Evolutionary conservation across 2,888 invertebrate species (phyloP).

Genomic region (Drosophila nr. medialis): DNA sequence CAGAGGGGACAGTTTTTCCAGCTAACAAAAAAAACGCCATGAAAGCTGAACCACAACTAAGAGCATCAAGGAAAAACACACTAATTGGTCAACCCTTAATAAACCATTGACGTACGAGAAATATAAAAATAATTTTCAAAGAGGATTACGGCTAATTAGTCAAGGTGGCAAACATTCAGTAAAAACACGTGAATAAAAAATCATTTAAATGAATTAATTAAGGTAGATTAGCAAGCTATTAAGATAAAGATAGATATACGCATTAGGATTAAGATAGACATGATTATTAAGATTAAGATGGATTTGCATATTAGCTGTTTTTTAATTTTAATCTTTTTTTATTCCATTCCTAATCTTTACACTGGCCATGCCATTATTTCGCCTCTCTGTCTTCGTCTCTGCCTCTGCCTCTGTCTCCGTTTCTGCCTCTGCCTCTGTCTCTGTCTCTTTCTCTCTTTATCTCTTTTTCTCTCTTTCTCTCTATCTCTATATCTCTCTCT

Average conservation of each 20-base stretch:
- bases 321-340: neutral
- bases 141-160: neutral
- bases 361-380: neutral
- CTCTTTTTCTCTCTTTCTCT: too few relatives aligned
- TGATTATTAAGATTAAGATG: neutral
- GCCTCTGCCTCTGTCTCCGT: too few relatives aligned
- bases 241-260: too few relatives aligned
- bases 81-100: neutral
- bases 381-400: too few relatives aligned
- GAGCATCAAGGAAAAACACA: neutral
- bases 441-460: rapidly evolving
- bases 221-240: too few relatives aligned
- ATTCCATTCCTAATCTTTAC: neutral
- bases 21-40: neutral
- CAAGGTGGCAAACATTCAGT: neutral
- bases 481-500: neutral
- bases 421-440: too few relatives aligned
- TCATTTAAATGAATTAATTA: neutral
- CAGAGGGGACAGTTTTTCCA: neutral
- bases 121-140: neutral
- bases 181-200: too few relatives aligned
- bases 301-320: neutral
- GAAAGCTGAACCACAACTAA: neutral
- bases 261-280: too few relatives aligned
- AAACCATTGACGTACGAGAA: neutral